Base-by-base conservation (phyloP, 2,113 vertebrate genomes). In the Rhinogobius similis region DNA sequence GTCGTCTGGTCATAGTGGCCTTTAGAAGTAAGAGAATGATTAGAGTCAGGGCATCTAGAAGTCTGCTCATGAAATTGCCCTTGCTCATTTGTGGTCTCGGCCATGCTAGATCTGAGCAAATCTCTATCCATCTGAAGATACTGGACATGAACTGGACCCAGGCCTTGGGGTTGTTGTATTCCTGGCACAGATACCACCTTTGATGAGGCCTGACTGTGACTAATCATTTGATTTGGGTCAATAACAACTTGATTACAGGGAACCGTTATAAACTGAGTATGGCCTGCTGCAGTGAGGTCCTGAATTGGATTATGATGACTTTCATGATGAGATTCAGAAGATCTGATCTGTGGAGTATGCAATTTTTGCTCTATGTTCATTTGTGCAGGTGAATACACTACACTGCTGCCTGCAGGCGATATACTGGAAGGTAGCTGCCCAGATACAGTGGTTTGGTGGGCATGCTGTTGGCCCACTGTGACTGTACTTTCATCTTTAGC, bases 61-160 rank as follows among this genome's bases (percentile, higher is more conserved):
- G 82, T 93, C 62, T 94, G 94, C 72, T 93, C 85, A 55, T 94
- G 94, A 72, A 94, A 90, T 6, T 82, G 62, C 9, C 78, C 88
- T 76, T 93, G 95, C 67, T 95, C 96, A 77, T 86, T 88, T 81
- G 92, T 95, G 23, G 86, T 86, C 10, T 93, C 93, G 58, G 91
- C 92, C 68, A 93, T 91, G 20, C 93, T 92, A 55, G 91, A 87
- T 27, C 94, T 94, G 70, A 95, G 92, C 62, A 97, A 84, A 73
- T 96, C 94, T 63, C 92, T 90, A 68, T 96, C 95, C 92, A 96
- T 94, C 65, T 96, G 96, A 83, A 98, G 94, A 82, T 97, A 99
- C 0, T 95, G 95, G 74, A 89, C 84, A 32, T 86, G 86, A 75
- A 81, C 81, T 26, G 82, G 68, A 36, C 79, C 81, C 36, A 89